Evolutionary conservation across 2,113 vertebrate genomes (phyloP).

Genomic region (Pseudopodoces humilis): DNA sequence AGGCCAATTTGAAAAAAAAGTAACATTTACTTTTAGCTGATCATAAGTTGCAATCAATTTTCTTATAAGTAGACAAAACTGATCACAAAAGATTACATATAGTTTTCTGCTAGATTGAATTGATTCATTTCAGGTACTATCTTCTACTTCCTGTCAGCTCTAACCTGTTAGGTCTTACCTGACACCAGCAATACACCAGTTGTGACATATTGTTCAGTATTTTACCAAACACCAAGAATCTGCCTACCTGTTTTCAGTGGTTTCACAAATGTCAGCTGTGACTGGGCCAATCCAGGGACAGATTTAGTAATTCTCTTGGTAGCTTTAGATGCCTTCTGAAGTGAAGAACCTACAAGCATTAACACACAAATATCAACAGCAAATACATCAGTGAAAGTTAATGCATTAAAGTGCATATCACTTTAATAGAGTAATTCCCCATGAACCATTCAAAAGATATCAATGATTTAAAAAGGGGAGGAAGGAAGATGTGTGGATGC

Average conservation of each 20-base stretch:
- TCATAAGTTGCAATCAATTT: not conserved
- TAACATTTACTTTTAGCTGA: not conserved
- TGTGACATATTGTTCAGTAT: not conserved
- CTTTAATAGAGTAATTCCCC: not conserved
- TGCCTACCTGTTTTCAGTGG: conserved; percentile 82
- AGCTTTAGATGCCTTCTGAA: conserved; percentile 32
- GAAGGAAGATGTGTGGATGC: not conserved
- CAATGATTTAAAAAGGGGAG: not conserved
- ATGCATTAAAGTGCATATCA: accelerated
- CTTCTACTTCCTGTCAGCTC: not conserved
- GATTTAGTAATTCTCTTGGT: conserved; percentile 56
- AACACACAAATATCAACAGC: not conserved
- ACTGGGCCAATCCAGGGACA: conserved; percentile 82
- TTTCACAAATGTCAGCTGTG: conserved; percentile 85
- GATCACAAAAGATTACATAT: not conserved
- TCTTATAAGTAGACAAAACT: not conserved
- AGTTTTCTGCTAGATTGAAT: not conserved
- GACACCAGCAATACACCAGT: not conserved
- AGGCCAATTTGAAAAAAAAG: not conserved
- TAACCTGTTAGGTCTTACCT: not conserved
- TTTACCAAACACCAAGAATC: conserved; percentile 41
- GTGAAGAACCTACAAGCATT: conserved; percentile 56
- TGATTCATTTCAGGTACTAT: not conserved
- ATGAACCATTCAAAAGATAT: not conserved
- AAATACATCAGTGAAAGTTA: not conserved